phyloP scores from a whole-genome alignment of 2,888 invertebrate genomes.

The Salpingus planirostris region DNA sequence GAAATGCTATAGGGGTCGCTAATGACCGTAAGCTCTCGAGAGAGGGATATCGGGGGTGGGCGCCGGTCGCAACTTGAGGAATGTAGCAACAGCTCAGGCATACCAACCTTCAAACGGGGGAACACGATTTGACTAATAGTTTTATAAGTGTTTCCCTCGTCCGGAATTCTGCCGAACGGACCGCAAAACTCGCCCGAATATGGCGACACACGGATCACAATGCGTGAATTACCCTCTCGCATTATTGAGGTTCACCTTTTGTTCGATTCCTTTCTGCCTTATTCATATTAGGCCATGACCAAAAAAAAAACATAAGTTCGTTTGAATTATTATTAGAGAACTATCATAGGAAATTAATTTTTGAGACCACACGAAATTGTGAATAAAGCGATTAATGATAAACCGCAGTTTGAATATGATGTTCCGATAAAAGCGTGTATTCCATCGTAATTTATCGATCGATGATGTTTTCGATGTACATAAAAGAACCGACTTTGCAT shows the following conservation, averaged over 20 bases:
- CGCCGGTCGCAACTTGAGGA: constrained; percentile 7
- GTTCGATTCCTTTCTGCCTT: constrained; percentile 10
- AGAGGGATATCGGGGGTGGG: no score
- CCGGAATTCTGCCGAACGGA: constrained; percentile 17
- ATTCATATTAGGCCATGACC: no score
- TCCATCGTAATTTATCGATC: no score
- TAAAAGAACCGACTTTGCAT: constrained; percentile 9
- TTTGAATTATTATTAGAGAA: no score
- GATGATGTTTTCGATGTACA: no score
- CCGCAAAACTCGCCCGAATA: constrained; percentile 11
- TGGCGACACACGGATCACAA: constrained; percentile 14
- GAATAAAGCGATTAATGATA: no score
- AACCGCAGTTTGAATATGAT: no score
- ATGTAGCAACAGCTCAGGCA: constrained; percentile 13
- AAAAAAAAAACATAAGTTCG: no score
- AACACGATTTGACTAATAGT: constrained; percentile 34
- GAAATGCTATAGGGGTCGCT: neutral
- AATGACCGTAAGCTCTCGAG: constrained; percentile 4
- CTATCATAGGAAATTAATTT: no score
- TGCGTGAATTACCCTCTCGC: constrained; percentile 11
- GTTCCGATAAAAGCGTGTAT: no score
- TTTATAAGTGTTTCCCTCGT: constrained; percentile 29
- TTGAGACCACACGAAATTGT: no score
- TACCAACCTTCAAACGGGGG: constrained; percentile 15
- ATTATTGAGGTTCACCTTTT: constrained; percentile 8